Evolutionary conservation across 2,888 invertebrate species (phyloP).

Genomic region (Tenthredo scrophulariae): DNA sequence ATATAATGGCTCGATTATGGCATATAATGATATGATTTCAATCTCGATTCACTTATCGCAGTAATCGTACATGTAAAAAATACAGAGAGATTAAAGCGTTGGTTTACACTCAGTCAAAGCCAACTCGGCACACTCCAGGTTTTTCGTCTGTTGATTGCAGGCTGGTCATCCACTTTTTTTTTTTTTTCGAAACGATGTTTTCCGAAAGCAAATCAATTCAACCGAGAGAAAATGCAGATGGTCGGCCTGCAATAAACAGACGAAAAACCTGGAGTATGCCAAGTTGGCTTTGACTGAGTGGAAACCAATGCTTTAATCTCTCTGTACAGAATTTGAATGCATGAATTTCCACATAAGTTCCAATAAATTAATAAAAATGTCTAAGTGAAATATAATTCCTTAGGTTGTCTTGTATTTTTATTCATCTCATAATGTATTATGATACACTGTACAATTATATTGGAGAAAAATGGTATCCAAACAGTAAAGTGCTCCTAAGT

Average conservation of each 20-base stretch:
- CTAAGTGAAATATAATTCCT: slow-evolving; percentile 26
- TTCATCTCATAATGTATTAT: slow-evolving; percentile 30
- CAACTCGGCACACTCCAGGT: too few relatives aligned
- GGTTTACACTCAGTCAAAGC: too few relatives aligned
- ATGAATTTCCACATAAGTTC: slow-evolving; percentile 19
- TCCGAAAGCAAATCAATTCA: too few relatives aligned
- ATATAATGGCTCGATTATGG: neutral
- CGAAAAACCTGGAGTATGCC: too few relatives aligned
- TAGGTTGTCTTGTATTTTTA: slow-evolving; percentile 34
- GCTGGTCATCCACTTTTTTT: too few relatives aligned
- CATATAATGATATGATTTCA: neutral
- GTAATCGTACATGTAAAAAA: neutral
- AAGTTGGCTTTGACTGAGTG: too few relatives aligned
- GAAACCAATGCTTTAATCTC: too few relatives aligned
- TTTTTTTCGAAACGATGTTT: too few relatives aligned
- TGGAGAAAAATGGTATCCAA: slow-evolving; percentile 6
- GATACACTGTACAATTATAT: slow-evolving; percentile 26
- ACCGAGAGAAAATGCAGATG: too few relatives aligned
- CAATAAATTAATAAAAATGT: slow-evolving; percentile 25
- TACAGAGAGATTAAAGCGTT: too few relatives aligned
- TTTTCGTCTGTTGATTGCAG: too few relatives aligned
- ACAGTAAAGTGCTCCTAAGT: slow-evolving; percentile 4
- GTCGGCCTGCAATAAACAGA: too few relatives aligned
- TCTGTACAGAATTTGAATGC: slow-evolving; percentile 20
- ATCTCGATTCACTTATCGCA: neutral